Base-by-base conservation (phyloP, 1,140 invertebrate genomes). In the Hycleus phaleratus region DNA sequence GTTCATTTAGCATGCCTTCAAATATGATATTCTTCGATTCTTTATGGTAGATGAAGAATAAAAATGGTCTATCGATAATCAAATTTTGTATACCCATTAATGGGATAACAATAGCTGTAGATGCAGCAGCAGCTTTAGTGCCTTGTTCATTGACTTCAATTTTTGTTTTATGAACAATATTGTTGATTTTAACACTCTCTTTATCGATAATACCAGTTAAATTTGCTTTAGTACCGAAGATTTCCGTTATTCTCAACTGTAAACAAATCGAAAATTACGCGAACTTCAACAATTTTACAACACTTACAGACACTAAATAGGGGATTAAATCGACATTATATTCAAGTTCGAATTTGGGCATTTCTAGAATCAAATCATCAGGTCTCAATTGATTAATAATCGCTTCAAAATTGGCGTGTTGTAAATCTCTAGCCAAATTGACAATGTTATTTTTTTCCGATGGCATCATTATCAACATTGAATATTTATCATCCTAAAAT, bases 91-190 rank as follows among this genome's bases (percentile, higher is more conserved):
- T 70, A 10, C 77, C 77, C 71, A 85, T 85, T 8, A 86, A 69
- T 3, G 83, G 82, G 52, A 84, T 75, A 4, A 85, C 75, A 59
- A 77, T 67, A 1, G 74, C 80, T 68, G 80, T 78, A 45, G 86
- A 85, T 2, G 81, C 81, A 7, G 85, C 86, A 12, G 86, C 80
- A 11, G 87, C 87, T 42, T 82, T 75, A 26, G 82, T 86, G 10
- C 88, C 87, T 49, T 80, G 68, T 72, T 91, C 87, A 63, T 87
- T 83, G 0, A 90, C 82, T 55, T 83, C 76, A 62, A 90, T 81
- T 67, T 79, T 82, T 2, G 85, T 82, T 68, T 85, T 86, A 62
- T 90, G 87, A 12, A 85, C 59, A 8, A 88, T 74, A 50, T 77
- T 77, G 46, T 78, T 80, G 2, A 89, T 77, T 61, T 75, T 75